Conservation (phyloP, 2,113 vertebrate genomes). For the Phrynocephalus versicolor region DNA sequence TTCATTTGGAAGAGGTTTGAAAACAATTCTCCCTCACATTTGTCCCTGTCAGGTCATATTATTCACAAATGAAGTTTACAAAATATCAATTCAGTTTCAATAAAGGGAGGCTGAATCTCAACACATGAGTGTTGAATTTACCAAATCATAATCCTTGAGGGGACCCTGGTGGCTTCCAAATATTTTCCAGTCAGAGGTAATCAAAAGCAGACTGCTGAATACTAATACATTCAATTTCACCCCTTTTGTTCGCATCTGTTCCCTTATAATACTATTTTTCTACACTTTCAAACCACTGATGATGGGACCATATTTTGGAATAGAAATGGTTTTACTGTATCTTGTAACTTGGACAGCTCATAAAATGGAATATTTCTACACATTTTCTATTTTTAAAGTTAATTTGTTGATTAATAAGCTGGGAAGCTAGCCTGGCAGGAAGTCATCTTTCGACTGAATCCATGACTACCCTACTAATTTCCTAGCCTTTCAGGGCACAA, state of each 20-base stretch:
- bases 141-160: constrained; percentile 86
- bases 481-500: not conserved
- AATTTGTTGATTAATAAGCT: constrained; percentile 50
- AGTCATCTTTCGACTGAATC: not conserved
- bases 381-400: constrained; percentile 53
- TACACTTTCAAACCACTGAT: constrained; percentile 78
- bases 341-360: constrained; percentile 36
- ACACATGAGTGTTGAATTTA: constrained; percentile 82
- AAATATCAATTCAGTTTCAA: constrained; percentile 99
- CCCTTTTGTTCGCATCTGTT: constrained; percentile 92
- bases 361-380: constrained; percentile 50
- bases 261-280: constrained; percentile 84
- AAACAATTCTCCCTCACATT: constrained; percentile 97
- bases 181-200: constrained; percentile 94
- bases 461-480: not conserved
- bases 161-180: constrained; percentile 90
- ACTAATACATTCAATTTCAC: constrained; percentile 96
- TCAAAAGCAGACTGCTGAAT: constrained; percentile 90
- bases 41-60: constrained; percentile 99
- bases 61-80: constrained; percentile 99
- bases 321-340: not conserved
- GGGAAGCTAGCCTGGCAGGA: not conserved
- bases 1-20: constrained; percentile 97
- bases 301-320: constrained; percentile 47
- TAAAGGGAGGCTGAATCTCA: constrained; percentile 81